Evolutionary conservation across 2,113 vertebrate genomes (phyloP).

Genomic region (Redunca redunca): DNA sequence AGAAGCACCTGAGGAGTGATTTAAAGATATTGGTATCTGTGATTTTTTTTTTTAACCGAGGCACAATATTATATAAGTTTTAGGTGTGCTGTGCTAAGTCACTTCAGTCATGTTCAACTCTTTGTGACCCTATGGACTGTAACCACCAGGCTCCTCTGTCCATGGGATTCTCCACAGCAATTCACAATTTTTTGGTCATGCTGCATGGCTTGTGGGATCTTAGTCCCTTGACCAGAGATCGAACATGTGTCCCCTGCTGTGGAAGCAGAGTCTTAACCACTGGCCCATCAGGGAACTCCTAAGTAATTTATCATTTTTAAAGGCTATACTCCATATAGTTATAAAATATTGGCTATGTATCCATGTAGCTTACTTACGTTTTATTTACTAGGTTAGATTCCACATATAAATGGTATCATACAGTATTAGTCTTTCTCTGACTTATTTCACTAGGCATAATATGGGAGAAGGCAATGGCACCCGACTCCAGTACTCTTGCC

Average conservation of each 20-base stretch:
- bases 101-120: background rate
- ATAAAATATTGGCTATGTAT: background rate
- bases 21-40: background rate
- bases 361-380: background rate
- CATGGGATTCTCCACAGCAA: background rate
- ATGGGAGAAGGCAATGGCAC: too few species aligned
- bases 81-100: background rate
- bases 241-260: background rate
- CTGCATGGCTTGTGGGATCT: background rate
- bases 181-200: background rate
- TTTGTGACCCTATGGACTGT: background rate
- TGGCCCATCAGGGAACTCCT: background rate
- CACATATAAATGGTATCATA: background rate
- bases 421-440: background rate
- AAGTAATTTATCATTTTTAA: background rate
- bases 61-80: background rate
- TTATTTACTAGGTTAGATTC: background rate
- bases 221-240: background rate
- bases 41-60: background rate
- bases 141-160: background rate
- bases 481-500: too few species aligned
- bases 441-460: background rate
- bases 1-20: background rate
- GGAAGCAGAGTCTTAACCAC: background rate
- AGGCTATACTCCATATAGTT: background rate